Conservation (phyloP, 1,140 invertebrate genomes). For the Zeugodacus cucurbitae region DNA sequence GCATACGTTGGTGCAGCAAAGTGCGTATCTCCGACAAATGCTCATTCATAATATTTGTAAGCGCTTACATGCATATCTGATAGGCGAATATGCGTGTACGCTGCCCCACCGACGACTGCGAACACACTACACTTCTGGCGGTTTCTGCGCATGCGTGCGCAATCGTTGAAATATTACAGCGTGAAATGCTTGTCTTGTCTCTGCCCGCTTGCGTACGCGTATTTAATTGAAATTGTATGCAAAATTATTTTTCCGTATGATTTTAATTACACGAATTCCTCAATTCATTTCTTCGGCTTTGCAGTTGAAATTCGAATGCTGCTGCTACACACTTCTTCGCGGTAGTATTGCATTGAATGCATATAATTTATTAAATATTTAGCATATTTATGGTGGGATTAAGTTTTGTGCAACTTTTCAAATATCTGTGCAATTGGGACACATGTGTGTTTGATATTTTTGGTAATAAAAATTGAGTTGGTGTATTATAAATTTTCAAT, state of each 20-base stretch:
- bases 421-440: neutral
- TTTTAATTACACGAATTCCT: slow-evolving; percentile 4
- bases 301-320: neutral
- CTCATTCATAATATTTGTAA: slow-evolving; percentile 17
- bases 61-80: neutral
- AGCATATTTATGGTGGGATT: neutral
- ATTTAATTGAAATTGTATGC: slow-evolving; percentile 25
- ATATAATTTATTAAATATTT: neutral
- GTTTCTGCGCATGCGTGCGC: slow-evolving; percentile 16
- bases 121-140: neutral
- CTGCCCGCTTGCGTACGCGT: neutral
- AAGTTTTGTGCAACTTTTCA: neutral
- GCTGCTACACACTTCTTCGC: neutral
- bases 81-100: neutral
- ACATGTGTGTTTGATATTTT: neutral
- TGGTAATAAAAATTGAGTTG: no score
- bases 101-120: neutral
- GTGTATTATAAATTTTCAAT: no score
- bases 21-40: neutral
- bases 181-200: neutral
- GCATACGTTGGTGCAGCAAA: slow-evolving; percentile 6
- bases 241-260: neutral
- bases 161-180: slow-evolving; percentile 10
- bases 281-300: neutral
- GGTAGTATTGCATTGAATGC: neutral